phyloP scores from a whole-genome alignment of 2,888 invertebrate genomes.

The Lathronympha strigana region DNA sequence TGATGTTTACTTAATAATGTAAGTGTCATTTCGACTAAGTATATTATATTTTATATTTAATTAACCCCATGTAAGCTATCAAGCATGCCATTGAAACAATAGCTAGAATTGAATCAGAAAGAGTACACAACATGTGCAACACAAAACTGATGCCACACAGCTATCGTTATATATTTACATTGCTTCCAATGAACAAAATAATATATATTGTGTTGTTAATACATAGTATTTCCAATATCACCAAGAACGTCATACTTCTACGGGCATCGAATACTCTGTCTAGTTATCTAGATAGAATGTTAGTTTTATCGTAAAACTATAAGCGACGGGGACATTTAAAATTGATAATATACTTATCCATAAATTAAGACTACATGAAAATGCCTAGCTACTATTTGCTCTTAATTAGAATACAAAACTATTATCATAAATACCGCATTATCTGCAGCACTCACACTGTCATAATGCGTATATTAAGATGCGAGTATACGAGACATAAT shows the following conservation, averaged over 20 bases:
- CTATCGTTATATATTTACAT: slow-evolving; percentile 20
- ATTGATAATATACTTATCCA: slow-evolving; percentile 56
- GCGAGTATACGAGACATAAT: slow-evolving; percentile 68
- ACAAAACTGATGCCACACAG: slow-evolving; percentile 6
- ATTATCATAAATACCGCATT: slow-evolving; percentile 44
- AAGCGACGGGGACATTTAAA: slow-evolving; percentile 57
- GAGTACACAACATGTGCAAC: slow-evolving; percentile 15
- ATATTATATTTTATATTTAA: no score
- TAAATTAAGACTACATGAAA: slow-evolving; percentile 58
- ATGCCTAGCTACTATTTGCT: slow-evolving; percentile 54
- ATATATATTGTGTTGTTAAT: slow-evolving; percentile 11
- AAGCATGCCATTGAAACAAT: slow-evolving; percentile 16
- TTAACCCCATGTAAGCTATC: neutral
- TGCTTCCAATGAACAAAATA: slow-evolving; percentile 6
- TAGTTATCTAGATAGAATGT: slow-evolving; percentile 49
- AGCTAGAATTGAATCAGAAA: slow-evolving; percentile 15
- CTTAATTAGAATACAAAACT: slow-evolving; percentile 56
- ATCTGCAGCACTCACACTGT: slow-evolving; percentile 40
- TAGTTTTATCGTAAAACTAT: slow-evolving; percentile 52
- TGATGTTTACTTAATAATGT: slow-evolving; percentile 5
- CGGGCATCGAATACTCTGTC: slow-evolving; percentile 54
- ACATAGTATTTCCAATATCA: slow-evolving; percentile 5
- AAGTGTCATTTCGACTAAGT: neutral
- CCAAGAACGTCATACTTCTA: slow-evolving; percentile 44
- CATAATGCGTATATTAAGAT: slow-evolving; percentile 56